phyloP scores from a whole-genome alignment of 2,888 invertebrate genomes.

The Fragum fragum region DNA sequence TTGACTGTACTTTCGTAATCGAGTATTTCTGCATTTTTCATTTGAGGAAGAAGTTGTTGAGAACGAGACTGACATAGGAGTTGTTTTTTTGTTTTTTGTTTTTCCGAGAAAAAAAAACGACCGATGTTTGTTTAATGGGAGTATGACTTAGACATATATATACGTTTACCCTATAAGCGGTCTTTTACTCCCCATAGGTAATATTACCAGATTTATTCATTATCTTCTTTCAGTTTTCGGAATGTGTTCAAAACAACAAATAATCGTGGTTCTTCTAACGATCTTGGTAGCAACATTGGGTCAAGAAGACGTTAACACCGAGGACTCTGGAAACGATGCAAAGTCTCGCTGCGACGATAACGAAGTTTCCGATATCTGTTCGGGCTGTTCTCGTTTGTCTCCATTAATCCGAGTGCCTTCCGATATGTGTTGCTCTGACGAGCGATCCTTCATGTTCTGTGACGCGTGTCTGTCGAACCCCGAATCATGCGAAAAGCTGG shows the following conservation, averaged over 20 bases:
- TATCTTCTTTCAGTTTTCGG: slow-evolving; percentile 14
- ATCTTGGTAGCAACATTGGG: neutral
- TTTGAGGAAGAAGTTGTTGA: too few species aligned
- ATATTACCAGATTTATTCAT: too few species aligned
- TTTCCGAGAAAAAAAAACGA: too few species aligned
- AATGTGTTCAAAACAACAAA: neutral
- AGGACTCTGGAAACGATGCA: neutral
- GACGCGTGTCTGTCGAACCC: slow-evolving; percentile 50
- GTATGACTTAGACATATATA: too few species aligned
- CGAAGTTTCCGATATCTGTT: slow-evolving; percentile 33
- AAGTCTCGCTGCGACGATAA: slow-evolving; percentile 36
- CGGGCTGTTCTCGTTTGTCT: slow-evolving; percentile 31
- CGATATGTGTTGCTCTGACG: slow-evolving; percentile 33
- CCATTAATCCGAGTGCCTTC: slow-evolving; percentile 27
- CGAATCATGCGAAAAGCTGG: slow-evolving; percentile 35
- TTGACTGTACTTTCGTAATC: too few species aligned
- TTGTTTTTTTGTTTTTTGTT: too few species aligned
- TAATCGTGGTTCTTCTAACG: neutral
- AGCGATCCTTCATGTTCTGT: slow-evolving; percentile 37
- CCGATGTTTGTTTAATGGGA: too few species aligned
- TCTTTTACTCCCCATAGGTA: too few species aligned
- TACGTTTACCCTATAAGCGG: too few species aligned
- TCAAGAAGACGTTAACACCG: neutral
- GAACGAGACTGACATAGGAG: too few species aligned
- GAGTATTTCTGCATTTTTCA: too few species aligned